phyloP scores from a whole-genome alignment of 2,113 vertebrate genomes.

The Leptodactylus fuscus region DNA sequence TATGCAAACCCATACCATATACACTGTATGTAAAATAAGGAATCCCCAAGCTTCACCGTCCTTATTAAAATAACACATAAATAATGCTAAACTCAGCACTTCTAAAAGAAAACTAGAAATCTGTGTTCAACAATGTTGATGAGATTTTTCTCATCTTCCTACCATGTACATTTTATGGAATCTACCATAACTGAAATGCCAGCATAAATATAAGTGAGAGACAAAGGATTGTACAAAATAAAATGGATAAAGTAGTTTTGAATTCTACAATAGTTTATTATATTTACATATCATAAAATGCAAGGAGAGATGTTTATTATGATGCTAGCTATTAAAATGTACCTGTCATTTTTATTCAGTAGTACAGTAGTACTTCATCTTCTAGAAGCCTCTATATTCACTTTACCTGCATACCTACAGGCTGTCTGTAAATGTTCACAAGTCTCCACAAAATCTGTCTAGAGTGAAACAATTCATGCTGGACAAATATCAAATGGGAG shows the following conservation, averaged over 20 bases:
- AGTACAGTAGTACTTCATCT: too few species aligned
- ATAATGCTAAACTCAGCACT: conserved; percentile 8
- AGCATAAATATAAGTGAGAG: background rate
- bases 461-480: too few species aligned
- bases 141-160: background rate
- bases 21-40: background rate
- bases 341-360: too few species aligned
- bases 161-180: background rate
- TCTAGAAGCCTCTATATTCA: too few species aligned
- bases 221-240: background rate
- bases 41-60: background rate
- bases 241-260: background rate
- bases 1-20: background rate
- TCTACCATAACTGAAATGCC: background rate
- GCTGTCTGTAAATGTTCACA: too few species aligned
- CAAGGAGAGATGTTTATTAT: too few species aligned
- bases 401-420: too few species aligned
- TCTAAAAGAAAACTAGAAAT: background rate
- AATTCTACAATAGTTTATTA: too few species aligned
- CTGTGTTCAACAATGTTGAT: background rate
- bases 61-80: background rate
- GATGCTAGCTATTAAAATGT: too few species aligned
- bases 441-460: too few species aligned
- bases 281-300: too few species aligned
- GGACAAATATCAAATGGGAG: too few species aligned